Conservation (phyloP, 2,888 invertebrate species). For the Macropis europaea region DNA sequence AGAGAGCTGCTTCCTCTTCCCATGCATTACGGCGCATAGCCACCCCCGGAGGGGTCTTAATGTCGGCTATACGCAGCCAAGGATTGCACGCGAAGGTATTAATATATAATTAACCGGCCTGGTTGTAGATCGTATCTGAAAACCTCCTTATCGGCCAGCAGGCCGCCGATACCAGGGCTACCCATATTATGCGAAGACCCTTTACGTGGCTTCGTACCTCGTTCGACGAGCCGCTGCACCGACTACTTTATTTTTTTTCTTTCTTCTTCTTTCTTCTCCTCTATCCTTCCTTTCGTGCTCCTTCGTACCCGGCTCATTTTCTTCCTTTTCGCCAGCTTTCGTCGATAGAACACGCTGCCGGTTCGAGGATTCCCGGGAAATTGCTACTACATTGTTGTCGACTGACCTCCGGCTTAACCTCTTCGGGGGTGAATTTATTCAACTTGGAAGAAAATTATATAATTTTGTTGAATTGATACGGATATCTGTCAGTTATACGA, state of each 20-base stretch:
- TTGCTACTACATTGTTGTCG: not conserved
- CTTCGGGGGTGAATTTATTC: too few relatives aligned
- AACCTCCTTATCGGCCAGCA: constrained; percentile 71
- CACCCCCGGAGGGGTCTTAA: constrained; percentile 55
- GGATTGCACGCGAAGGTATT: constrained; percentile 76
- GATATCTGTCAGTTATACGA: too few relatives aligned
- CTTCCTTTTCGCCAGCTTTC: not conserved
- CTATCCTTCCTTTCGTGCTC: constrained; percentile 2
- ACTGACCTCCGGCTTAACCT: not conserved
- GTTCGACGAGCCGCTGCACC: constrained; percentile 54
- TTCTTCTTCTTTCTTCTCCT: constrained; percentile 2
- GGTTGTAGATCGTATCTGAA: constrained; percentile 75
- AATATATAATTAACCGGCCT: constrained; percentile 78
- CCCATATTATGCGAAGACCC: constrained; percentile 65
- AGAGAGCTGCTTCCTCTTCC: constrained; percentile 37
- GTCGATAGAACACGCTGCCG: constrained; percentile 6
- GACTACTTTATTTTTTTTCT: constrained; percentile 32
- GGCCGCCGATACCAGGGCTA: constrained; percentile 66
- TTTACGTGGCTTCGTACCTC: constrained; percentile 60
- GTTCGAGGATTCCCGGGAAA: constrained; percentile 37
- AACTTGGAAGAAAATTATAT: too few relatives aligned
- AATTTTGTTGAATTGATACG: too few relatives aligned
- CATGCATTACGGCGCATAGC: constrained; percentile 43
- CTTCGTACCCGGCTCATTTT: constrained; percentile 2
- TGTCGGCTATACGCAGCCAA: constrained; percentile 60